These are phyloP conservation scores for Montipora sp. DNA, from an alignment of 64 coral and sea anemone genomes.

Conservation along the genomic window DNA sequence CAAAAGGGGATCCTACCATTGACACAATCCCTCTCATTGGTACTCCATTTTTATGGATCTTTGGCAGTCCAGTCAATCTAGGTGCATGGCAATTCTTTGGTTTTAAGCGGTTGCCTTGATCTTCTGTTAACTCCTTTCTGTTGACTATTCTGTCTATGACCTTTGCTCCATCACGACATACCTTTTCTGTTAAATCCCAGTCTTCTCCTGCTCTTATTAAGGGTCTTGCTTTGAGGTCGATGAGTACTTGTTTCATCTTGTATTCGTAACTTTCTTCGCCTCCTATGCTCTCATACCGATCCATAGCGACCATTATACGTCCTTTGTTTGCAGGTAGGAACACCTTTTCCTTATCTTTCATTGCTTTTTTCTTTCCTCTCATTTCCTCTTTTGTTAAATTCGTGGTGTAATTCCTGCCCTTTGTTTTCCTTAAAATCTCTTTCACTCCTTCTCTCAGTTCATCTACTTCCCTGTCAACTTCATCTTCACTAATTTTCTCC, in stretches of 20 bases:
- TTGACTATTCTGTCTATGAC: too few relatives aligned
- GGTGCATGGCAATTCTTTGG: slow-evolving; percentile 17
- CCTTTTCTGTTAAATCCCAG: background rate
- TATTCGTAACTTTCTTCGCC: background rate
- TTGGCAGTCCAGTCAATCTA: slow-evolving; percentile 12
- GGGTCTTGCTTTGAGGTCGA: background rate
- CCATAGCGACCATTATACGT: background rate
- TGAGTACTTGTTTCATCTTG: background rate
- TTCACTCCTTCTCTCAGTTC: background rate
- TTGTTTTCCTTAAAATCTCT: background rate
- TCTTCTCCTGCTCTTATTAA: background rate
- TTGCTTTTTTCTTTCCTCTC: background rate
- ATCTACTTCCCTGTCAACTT: background rate
- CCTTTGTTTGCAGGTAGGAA: background rate
- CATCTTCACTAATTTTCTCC: background rate
- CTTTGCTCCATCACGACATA: slow-evolving; percentile 1
- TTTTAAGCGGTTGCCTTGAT: background rate
- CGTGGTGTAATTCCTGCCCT: background rate
- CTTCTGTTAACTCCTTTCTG: background rate
- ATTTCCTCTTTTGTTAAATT: slow-evolving; percentile 1
- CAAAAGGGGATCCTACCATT: background rate
- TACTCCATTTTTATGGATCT: background rate
- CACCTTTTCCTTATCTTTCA: slow-evolving; percentile 1
- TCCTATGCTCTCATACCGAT: slow-evolving; percentile 1
- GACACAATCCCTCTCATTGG: too few relatives aligned